Evolutionary conservation across 2,888 invertebrate species (phyloP).

Genomic region (Sphaerophoria rueppellii): DNA sequence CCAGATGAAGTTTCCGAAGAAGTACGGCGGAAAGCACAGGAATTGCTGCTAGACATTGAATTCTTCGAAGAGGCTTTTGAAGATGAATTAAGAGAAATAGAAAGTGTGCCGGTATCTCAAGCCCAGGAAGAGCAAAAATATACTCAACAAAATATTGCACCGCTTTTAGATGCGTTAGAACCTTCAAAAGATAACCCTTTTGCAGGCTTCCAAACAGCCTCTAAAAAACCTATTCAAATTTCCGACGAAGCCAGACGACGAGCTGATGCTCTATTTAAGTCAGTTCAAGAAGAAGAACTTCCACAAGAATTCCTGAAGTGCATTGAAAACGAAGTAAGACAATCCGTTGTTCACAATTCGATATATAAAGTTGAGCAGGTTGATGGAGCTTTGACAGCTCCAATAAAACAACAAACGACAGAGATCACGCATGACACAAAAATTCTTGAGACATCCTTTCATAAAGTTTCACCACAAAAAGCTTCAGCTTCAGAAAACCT

Average conservation of each 20-base stretch:
- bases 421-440: neutral
- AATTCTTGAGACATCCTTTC: too few species aligned
- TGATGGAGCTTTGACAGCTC: conserved; percentile 1
- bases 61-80: conserved; percentile 64
- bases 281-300: conserved; percentile 22
- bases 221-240: conserved; percentile 70
- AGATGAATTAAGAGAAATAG: conserved; percentile 42
- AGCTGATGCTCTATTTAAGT: conserved; percentile 44
- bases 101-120: neutral
- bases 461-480: too few species aligned
- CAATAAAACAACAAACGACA: neutral
- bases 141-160: neutral
- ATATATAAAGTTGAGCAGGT: conserved; percentile 1
- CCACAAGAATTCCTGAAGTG: conserved; percentile 46
- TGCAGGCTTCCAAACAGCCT: conserved; percentile 74
- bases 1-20: conserved; percentile 21
- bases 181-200: neutral
- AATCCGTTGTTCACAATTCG: neutral
- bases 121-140: neutral
- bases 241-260: conserved; percentile 70
- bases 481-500: too few species aligned
- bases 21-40: conserved; percentile 32
- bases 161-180: neutral
- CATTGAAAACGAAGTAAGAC: conserved; percentile 37
- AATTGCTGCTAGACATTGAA: conserved; percentile 48